Evolutionary conservation across 2,797 vertebrate genomes (phyloP), one percentile per base, ranked within the genome.

Genomic region (Sternarchorhynchus goeldii): DNA sequence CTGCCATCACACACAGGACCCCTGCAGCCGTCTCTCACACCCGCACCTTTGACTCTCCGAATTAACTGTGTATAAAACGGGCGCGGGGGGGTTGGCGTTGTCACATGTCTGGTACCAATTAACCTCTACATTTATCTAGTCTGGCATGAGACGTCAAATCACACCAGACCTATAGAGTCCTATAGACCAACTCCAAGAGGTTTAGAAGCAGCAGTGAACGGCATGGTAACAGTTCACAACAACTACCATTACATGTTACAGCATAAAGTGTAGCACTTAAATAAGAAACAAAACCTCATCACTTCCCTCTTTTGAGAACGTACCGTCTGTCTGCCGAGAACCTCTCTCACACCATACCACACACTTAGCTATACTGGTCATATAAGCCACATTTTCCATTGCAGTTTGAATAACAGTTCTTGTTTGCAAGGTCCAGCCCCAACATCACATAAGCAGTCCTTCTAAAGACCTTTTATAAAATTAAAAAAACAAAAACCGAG

Each of bases 11-110:
- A 80, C 66, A 79, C 67, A 50, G 68, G 59, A 78, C 56, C 25
- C 80, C 59, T 74, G 68, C 81, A 80, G 62, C 18, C 63, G 64
- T 67, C 62, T 73, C 78, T 55, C 81, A 70, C 32, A 36, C 69
- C 31, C 74, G 58, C 32, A 79, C 59, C 68, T 76, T 69, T 62
- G 74, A 59, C 67, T 66, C 62, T 39, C 69, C 36, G 57, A 60
- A 80, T 82, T 82, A 84, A 59, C 36, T 6, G 20, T 73, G 56
- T 68, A 65, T 0, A 60, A 57, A 34, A 21, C 21, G 14, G 1
- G 6, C 8, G 71, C 12, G 17, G 20, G 25, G n/a, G 50, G 20
- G 17, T 31, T 53, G 16, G 20, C 56, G 41, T 62, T 78, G 25
- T 25, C 25, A 25, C 25, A 45, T 10, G 45, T 50, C 79, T 60